These are phyloP conservation scores for Prosopocoilus inquinatus DNA, from an alignment of 2,888 invertebrate genomes.

Conservation along the genomic window DNA sequence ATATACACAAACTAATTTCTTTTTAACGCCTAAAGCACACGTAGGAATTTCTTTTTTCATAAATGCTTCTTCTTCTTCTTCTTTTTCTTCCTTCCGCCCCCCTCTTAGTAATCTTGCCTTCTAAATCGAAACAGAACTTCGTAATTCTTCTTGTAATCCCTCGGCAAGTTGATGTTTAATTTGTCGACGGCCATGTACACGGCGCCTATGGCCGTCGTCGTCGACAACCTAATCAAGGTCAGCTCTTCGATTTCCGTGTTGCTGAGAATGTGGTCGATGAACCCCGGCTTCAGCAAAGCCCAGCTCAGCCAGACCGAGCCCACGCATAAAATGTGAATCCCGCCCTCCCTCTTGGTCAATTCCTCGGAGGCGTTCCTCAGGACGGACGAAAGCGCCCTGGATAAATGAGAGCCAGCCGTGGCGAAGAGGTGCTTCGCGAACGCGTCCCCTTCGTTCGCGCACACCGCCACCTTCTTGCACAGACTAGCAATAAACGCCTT, in stretches of 20 bases:
- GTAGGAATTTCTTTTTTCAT: background rate
- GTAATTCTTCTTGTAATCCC: conserved; percentile 70
- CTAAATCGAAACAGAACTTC: conserved; percentile 62
- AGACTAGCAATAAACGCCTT: conserved; percentile 76
- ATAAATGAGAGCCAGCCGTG: conserved; percentile 66
- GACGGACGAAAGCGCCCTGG: conserved; percentile 65
- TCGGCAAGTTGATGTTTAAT: conserved; percentile 61
- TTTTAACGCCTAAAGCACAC: too few species aligned
- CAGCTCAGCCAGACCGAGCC: conserved; percentile 97
- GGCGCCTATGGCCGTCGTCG: conserved; percentile 81
- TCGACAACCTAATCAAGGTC: conserved; percentile 67
- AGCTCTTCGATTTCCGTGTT: conserved; percentile 54
- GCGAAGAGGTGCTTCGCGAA: conserved; percentile 69
- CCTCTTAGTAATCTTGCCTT: conserved; percentile 3
- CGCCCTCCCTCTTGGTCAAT: conserved; percentile 54
- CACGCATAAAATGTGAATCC: conserved; percentile 75
- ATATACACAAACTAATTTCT: too few species aligned
- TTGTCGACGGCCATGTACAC: conserved; percentile 80
- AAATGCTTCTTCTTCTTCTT: background rate
- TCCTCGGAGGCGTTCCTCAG: conserved; percentile 61
- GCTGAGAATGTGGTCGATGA: conserved; percentile 56
- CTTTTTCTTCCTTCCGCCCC: background rate
- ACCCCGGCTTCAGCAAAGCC: conserved; percentile 72
- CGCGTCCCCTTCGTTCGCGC: conserved; percentile 70
- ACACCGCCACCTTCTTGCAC: conserved; percentile 68